Percentiles rank a stretch among this genome's conserved stretches.
Evolutionary conservation across 2,113 vertebrate genomes (phyloP).

Genomic region (Cynopterus brachyotis): DNA sequence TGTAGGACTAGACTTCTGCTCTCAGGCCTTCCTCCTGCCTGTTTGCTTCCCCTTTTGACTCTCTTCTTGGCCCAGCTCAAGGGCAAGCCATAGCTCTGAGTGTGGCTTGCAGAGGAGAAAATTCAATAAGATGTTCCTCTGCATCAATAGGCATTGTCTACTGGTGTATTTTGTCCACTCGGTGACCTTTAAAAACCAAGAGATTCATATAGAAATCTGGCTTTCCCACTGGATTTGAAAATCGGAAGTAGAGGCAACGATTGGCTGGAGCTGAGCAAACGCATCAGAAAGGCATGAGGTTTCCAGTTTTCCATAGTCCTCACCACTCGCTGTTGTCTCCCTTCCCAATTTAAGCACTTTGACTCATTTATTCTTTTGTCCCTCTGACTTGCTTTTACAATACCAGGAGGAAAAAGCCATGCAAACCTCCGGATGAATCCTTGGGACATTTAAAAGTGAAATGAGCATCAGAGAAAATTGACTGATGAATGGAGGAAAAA

Average conservation of each 20-base stretch:
- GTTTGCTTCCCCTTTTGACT: not conserved
- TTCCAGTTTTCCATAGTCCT: not conserved
- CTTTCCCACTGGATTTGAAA: not conserved
- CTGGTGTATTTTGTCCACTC: not conserved
- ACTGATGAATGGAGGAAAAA: accelerated
- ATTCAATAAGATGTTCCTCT: not conserved
- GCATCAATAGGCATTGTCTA: not conserved
- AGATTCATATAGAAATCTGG: not conserved
- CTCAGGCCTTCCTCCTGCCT: not conserved
- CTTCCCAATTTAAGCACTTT: not conserved
- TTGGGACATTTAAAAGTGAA: not conserved
- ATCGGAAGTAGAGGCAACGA: not conserved
- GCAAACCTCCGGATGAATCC: not conserved
- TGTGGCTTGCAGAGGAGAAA: not conserved
- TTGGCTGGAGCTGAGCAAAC: not conserved
- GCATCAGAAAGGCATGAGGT: not conserved
- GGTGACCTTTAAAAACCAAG: not conserved
- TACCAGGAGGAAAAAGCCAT: not conserved
- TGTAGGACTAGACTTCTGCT: not conserved
- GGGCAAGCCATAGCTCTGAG: not conserved
- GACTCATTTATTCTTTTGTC: not conserved
- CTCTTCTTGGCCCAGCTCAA: not conserved
- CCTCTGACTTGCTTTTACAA: not conserved
- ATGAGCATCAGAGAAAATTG: not conserved
- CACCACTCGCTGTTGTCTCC: not conserved